These are phyloP conservation scores for Leptatherina wallacei DNA, from an alignment of 2,797 vertebrate species.

Conservation along the genomic window DNA sequence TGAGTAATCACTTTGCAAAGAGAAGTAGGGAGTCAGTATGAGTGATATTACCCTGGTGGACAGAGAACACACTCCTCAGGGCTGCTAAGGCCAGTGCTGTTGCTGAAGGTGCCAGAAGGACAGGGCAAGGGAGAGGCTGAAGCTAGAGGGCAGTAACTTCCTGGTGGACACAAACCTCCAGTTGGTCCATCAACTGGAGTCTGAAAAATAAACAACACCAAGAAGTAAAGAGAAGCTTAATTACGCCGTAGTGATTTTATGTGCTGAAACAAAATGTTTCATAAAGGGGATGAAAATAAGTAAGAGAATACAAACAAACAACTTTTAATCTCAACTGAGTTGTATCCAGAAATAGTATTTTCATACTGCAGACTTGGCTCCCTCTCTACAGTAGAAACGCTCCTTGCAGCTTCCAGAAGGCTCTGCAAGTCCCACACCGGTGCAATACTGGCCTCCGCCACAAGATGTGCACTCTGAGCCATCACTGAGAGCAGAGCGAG, in stretches of 20 bases:
- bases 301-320: neutral
- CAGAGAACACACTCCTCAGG: constrained; percentile 84
- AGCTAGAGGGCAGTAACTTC: constrained; percentile 81
- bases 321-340: neutral
- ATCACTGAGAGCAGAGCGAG: constrained; percentile 71
- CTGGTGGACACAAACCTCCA: constrained; percentile 84
- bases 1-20: constrained; percentile 1
- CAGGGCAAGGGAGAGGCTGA: constrained; percentile 85
- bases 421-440: constrained; percentile 77
- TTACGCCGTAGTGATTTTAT: neutral
- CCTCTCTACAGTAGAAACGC: constrained; percentile 88
- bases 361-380: constrained; percentile 86
- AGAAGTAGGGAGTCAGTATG: neutral
- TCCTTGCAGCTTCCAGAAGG: constrained; percentile 85
- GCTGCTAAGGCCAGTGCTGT: constrained; percentile 79
- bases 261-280: neutral
- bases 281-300: neutral
- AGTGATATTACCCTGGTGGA: constrained; percentile 84
- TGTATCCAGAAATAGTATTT: constrained; percentile 3
- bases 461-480: constrained; percentile 83
- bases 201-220: constrained; percentile 63
- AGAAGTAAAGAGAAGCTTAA: neutral
- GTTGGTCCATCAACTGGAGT: constrained; percentile 84
- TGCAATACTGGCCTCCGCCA: constrained; percentile 85
- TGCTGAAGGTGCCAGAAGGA: constrained; percentile 88